Base-by-base conservation (phyloP, 2,888 invertebrate genomes). In the Theristus sp. region DNA sequence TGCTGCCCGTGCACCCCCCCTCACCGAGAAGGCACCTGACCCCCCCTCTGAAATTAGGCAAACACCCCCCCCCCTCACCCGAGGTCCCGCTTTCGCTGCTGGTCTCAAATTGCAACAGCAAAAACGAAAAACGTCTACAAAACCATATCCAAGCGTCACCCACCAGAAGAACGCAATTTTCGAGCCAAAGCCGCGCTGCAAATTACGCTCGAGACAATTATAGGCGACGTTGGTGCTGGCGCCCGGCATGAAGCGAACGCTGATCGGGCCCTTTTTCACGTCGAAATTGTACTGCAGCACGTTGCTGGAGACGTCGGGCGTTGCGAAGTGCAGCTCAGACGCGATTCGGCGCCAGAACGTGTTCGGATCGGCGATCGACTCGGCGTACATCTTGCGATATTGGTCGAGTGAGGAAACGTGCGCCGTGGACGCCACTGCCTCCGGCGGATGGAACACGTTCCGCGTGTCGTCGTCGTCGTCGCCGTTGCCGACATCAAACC, bases 161-260 rank as follows among this genome's bases (percentile, higher is more conserved):
- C 78, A 93, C 94, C 94, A 96, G 75, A 88, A 89, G 78, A 84
- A 94, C 26, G 93, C 93, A 65, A 91, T 81, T 75, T 85, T 87
- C 69, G 91, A 87, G 30, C 89, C 93, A 64, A 84, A 78, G 24
- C 91, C 91, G 67, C 84, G 85, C 70, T 86, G 82, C 60, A 98
- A 84, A 76, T 90, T 87, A 65, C 87, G 82, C 77, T 98, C 96
- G 67, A 98, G 79, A 59, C 89, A 81, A 79, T 98, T 98, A 78
- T 90, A 98, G 74, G 88, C 89, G 65, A 96, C 83, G 76, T 98
- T 98, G 52, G 94, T 96, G 26, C 62, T 65, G 49, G 72, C 66
- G 17, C 90, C 94, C 70, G 88, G 86, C 84, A 98, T 84, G 87
- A 91, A 98, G 76, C 87, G 89, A 56, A 89, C 84, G 69, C 82